These are phyloP conservation scores for Phoebastria nigripes DNA, from an alignment of 2,797 vertebrate genomes.

Conservation along the genomic window DNA sequence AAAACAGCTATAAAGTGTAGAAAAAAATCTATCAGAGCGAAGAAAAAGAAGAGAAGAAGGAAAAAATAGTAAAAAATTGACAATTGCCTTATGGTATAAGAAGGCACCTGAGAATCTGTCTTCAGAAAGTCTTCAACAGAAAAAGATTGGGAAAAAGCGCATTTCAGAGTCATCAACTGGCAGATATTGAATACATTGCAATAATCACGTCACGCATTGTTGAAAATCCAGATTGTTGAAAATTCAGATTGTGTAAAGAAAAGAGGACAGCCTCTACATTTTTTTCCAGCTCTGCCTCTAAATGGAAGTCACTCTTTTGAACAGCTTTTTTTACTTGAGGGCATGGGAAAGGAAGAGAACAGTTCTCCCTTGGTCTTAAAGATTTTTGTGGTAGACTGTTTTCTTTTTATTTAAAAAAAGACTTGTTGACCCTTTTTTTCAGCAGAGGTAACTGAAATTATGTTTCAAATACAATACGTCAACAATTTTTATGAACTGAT, in stretches of 20 bases:
- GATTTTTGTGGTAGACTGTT: not conserved
- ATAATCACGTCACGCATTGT: not conserved
- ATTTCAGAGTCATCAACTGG: not conserved
- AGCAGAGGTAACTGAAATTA: not conserved
- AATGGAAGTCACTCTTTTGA: not conserved
- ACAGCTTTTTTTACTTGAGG: not conserved
- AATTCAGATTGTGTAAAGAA: not conserved
- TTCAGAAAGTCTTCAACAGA: not conserved
- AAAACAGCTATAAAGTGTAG: not conserved
- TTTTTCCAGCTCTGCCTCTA: not conserved
- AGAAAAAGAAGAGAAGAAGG: not conserved
- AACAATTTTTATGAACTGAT: not conserved
- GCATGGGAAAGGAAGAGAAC: not conserved
- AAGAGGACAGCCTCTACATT: not conserved
- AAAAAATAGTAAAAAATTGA: not conserved
- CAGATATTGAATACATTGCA: not conserved
- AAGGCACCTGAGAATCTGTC: not conserved
- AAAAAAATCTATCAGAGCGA: not conserved
- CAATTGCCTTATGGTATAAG: not conserved
- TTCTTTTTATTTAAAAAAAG: not conserved
- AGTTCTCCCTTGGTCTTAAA: not conserved
- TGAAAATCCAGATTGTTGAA: not conserved
- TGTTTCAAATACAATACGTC: not conserved
- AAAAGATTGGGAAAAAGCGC: not conserved
- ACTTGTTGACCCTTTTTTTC: not conserved